A percentile compares a stretch with the other conserved stretches of the same genome.
Conservation (phyloP, 2,113 vertebrate species). For the Dipodomys stephensi region DNA sequence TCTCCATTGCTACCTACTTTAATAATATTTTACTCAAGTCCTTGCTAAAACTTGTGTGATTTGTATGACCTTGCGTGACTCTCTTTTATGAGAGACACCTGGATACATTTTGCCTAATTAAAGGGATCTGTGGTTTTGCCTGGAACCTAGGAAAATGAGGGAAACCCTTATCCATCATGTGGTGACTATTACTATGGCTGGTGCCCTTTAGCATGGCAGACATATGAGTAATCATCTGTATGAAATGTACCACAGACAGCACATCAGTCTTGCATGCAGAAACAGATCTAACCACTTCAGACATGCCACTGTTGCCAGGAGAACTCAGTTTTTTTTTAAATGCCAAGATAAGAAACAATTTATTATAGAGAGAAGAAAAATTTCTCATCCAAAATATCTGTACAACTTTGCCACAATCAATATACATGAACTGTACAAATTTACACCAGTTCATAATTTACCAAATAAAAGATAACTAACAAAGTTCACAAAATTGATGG, state of each 20-base stretch:
- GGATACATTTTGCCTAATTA: too few relatives aligned
- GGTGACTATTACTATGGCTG: neutral
- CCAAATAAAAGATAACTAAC: conserved; percentile 97
- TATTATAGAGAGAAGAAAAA: too few relatives aligned
- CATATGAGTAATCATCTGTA: neutral
- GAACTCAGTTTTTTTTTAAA: too few relatives aligned
- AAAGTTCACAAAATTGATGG: conserved; percentile 98
- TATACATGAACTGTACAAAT: conserved; percentile 99
- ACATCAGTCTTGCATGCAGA: neutral
- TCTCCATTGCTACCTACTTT: too few relatives aligned
- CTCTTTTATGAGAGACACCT: too few relatives aligned
- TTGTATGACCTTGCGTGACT: too few relatives aligned
- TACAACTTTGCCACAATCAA: conserved; percentile 99
- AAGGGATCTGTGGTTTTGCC: too few relatives aligned
- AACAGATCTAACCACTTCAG: neutral
- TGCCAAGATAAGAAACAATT: too few relatives aligned
- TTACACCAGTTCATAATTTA: conserved; percentile 99
- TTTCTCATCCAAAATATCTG: conserved; percentile 91
- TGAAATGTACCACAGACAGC: neutral
- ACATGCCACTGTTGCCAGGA: neutral
- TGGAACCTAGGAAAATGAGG: too few relatives aligned
- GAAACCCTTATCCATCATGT: too few relatives aligned
- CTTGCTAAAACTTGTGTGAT: too few relatives aligned
- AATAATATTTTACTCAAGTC: too few relatives aligned
- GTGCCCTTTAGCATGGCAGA: neutral